Conservation (phyloP, 2,797 vertebrate species). For the Allenopithecus nigroviridis region DNA sequence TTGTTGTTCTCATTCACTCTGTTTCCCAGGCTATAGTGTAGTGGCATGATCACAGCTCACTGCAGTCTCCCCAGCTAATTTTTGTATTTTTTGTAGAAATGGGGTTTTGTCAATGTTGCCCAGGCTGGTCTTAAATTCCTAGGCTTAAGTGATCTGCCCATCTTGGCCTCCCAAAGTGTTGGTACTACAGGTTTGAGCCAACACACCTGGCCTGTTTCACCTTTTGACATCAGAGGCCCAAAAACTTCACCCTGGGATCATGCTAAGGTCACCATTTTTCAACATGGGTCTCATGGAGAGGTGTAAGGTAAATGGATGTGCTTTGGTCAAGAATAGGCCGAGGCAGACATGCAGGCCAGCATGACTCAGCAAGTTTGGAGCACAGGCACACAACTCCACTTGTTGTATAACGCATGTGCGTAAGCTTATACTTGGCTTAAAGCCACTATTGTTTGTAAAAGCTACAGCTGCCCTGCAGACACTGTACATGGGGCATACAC, state of each 20-base stretch:
- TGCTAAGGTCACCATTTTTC: neutral
- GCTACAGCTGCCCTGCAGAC: neutral
- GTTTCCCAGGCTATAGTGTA: neutral
- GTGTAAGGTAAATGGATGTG: neutral
- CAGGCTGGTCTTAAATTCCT: neutral
- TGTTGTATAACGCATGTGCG: neutral
- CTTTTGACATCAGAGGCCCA: neutral
- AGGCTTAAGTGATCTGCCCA: neutral
- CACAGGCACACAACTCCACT: neutral
- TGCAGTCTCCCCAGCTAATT: neutral
- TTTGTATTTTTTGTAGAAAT: neutral
- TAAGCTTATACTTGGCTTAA: neutral
- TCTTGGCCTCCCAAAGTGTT: neutral
- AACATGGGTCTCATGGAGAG: neutral
- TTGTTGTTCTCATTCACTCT: neutral
- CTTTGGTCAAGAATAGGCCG: neutral
- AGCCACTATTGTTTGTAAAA: neutral
- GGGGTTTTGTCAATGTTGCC: neutral
- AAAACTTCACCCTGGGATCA: neutral
- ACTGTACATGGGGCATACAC: neutral
- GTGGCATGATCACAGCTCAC: neutral
- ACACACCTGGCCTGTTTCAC: neutral
- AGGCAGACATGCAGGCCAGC: neutral
- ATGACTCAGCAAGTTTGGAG: neutral
- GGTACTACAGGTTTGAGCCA: neutral